Base-by-base conservation (phyloP, 2,888 invertebrate species). In the Caenorhabditis auriculariae region DNA sequence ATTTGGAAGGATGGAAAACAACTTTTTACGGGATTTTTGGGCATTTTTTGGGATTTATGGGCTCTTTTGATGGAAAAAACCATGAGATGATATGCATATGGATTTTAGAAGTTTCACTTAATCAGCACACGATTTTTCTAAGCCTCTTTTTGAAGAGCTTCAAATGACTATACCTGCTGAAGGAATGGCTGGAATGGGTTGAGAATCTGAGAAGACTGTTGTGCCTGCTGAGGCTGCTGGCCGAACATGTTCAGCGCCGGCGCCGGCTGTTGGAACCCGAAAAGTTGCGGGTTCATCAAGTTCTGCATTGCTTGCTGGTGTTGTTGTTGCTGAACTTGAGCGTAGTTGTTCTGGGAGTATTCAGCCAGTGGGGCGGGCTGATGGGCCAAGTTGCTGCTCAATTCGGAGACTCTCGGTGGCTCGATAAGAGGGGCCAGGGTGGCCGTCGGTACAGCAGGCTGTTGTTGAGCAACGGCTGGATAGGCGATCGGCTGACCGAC, bases 101-200 rank as follows among this genome's bases (percentile, higher is more conserved):
- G n/a, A n/a, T n/a, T n/a, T n/a, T n/a, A n/a, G n/a, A n/a, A n/a
- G n/a, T n/a, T n/a, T n/a, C n/a, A n/a, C n/a, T n/a, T n/a, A n/a
- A n/a, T n/a, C n/a, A n/a, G n/a, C n/a, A n/a, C n/a, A n/a, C n/a
- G n/a, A n/a, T n/a, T n/a, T n/a, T n/a, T n/a, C n/a, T n/a, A n/a
- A n/a, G n/a, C n/a, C n/a, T n/a, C n/a, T n/a, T n/a, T n/a, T n/a
- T n/a, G n/a, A n/a, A n/a, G n/a, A n/a, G n/a, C n/a, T n/a, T n/a
- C n/a, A n/a, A n/a, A n/a, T n/a, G n/a, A n/a, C n/a, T n/a, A n/a
- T n/a, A n/a, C 24, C 35, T 76, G 73, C 27, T 60, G 68, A 7
- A 78, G 60, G 64, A 78, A 78, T n/a, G 76, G 74, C 48, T 75
- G 75, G 71, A 79, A 78, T 4, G 77, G 78, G 39, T 79, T 78